These are phyloP conservation scores for Nothoprocta perdicaria DNA, from an alignment of 2,113 vertebrate genomes.

Conservation along the genomic window DNA sequence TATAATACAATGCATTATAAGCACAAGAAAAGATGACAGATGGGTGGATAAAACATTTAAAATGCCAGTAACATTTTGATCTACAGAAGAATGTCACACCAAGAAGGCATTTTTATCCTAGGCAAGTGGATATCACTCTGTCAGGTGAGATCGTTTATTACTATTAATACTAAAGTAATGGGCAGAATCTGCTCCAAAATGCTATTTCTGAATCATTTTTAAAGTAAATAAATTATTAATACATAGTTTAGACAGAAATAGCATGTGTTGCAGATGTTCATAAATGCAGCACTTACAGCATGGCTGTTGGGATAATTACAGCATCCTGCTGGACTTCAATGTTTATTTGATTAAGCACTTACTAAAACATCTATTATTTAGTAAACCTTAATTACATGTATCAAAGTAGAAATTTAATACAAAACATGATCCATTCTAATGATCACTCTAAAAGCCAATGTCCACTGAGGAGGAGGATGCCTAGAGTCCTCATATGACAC, in stretches of 20 bases:
- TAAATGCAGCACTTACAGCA: neutral
- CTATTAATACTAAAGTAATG: neutral
- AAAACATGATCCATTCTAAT: neutral
- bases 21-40: neutral
- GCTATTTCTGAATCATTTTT: neutral
- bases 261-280: neutral
- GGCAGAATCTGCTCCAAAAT: neutral
- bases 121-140: neutral
- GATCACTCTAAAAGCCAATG: neutral
- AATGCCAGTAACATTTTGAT: neutral
- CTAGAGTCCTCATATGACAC: neutral
- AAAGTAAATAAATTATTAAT: neutral
- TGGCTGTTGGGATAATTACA: neutral
- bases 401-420: neutral
- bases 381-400: neutral
- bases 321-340: neutral
- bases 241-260: neutral
- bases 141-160: neutral
- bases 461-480: neutral
- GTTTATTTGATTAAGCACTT: neutral
- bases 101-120: neutral
- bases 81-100: neutral
- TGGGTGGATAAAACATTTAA: neutral
- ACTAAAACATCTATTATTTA: neutral
- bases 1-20: neutral